phyloP scores from a whole-genome alignment of 30 jellyfish, hydroid and myxozoan genomes.

The Turritopsis dohrnii region DNA sequence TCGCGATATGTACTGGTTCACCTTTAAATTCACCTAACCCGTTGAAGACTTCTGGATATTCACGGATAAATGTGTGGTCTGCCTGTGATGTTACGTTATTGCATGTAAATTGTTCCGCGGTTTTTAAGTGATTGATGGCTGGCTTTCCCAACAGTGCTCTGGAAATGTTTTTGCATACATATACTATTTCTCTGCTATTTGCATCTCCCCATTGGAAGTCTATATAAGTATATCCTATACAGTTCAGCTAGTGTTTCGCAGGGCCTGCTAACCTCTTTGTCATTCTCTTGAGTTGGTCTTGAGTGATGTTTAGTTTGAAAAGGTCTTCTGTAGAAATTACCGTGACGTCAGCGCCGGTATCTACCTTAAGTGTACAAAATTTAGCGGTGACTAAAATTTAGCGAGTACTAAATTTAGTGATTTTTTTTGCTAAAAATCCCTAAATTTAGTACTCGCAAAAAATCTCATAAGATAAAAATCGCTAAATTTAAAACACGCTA shows the following conservation, averaged over 20 bases:
- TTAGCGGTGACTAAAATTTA: no score
- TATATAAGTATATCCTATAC: not conserved
- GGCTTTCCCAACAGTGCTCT: constrained; percentile 21
- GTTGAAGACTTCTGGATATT: constrained; percentile 20
- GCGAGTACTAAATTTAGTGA: no score
- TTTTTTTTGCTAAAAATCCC: no score
- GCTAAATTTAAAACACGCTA: no score
- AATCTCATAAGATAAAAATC: no score
- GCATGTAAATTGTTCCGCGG: not conserved
- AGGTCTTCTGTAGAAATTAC: not conserved
- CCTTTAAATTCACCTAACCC: constrained; percentile 35
- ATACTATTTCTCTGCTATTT: not conserved
- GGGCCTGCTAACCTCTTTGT: constrained; percentile 21
- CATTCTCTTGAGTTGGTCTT: not conserved
- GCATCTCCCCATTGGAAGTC: not conserved
- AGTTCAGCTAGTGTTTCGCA: not conserved
- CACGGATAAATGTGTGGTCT: not conserved
- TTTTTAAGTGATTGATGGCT: not conserved
- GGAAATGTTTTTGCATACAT: constrained; percentile 5
- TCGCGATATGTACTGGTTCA: constrained; percentile 18
- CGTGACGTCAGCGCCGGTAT: constrained; percentile 39
- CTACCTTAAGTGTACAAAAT: no score
- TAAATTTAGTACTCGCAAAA: no score
- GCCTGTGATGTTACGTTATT: not conserved
- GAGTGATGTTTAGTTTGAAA: not conserved